phyloP scores from a whole-genome alignment of 1,140 invertebrate genomes.

The Drosophila ogumai region DNA sequence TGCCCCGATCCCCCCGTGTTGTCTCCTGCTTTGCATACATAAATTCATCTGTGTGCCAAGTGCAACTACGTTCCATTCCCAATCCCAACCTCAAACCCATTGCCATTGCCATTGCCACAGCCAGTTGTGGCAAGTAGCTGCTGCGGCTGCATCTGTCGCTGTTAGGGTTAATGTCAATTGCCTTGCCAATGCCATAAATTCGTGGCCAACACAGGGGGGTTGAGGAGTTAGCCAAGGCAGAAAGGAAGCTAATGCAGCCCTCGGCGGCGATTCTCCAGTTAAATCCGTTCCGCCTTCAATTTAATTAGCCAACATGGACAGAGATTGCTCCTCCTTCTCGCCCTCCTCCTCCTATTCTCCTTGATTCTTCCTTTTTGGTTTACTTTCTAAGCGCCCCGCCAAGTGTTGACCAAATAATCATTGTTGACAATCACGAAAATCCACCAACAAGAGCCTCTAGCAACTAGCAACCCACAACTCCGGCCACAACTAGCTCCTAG shows the following conservation, averaged over 20 bases:
- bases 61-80: slow-evolving; percentile 38
- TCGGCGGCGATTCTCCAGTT: slow-evolving; percentile 40
- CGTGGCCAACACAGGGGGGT: slow-evolving; percentile 13
- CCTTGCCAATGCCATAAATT: slow-evolving; percentile 73
- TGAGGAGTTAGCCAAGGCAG: background rate
- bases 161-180: slow-evolving; percentile 82
- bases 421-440: slow-evolving; percentile 80
- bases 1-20: background rate
- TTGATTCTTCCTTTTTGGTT: slow-evolving; percentile 13
- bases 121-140: slow-evolving; percentile 32
- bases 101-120: slow-evolving; percentile 32
- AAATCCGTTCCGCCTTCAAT: slow-evolving; percentile 57
- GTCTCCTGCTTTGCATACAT: slow-evolving; percentile 72
- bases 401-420: slow-evolving; percentile 76
- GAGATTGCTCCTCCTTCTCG: slow-evolving; percentile 20
- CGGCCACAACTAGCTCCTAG: slow-evolving; percentile 15
- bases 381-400: slow-evolving; percentile 58
- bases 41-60: slow-evolving; percentile 75
- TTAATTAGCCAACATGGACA: slow-evolving; percentile 64
- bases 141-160: slow-evolving; percentile 67
- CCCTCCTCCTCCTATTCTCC: background rate
- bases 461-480: slow-evolving; percentile 24
- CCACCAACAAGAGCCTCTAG: slow-evolving; percentile 7
- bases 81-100: slow-evolving; percentile 2
- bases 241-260: slow-evolving; percentile 38